These are phyloP conservation scores for Chauna torquata DNA, from an alignment of 2,113 vertebrate genomes.

Conservation along the genomic window DNA sequence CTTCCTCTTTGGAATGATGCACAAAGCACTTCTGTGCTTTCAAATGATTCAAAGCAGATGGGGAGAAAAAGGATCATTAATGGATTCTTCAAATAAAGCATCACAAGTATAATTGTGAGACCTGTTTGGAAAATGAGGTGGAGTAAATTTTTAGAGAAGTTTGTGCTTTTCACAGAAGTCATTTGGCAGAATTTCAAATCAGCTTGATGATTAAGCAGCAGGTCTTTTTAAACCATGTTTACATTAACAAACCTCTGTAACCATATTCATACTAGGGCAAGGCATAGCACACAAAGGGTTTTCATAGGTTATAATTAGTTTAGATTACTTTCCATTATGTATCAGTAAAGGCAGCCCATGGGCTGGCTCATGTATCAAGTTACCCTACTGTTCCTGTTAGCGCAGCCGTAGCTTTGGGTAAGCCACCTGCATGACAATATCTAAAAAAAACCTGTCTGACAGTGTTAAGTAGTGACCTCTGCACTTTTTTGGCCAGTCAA, in stretches of 20 bases:
- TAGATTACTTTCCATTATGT: conserved; percentile 52
- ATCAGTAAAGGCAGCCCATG: neutral
- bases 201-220: conserved; percentile 33
- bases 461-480: neutral
- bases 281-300: neutral
- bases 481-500: neutral
- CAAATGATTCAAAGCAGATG: conserved; percentile 17
- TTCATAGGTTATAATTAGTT: conserved; percentile 40
- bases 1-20: neutral
- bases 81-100: conserved; percentile 21
- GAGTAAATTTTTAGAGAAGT: neutral
- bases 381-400: neutral
- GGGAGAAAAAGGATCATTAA: conserved; percentile 16
- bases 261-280: conserved; percentile 2
- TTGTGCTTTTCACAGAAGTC: neutral
- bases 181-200: conserved; percentile 19
- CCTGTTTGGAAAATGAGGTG: neutral
- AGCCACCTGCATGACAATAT: rapidly evolving
- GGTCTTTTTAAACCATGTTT: conserved; percentile 29
- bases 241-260: neutral
- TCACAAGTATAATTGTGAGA: neutral
- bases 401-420: neutral
- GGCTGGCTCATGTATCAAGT: conserved; percentile 3
- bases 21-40: conserved; percentile 19
- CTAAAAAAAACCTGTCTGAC: neutral